phyloP scores from a whole-genome alignment of 2,888 invertebrate genomes.

The Eugnorisma glareosa region DNA sequence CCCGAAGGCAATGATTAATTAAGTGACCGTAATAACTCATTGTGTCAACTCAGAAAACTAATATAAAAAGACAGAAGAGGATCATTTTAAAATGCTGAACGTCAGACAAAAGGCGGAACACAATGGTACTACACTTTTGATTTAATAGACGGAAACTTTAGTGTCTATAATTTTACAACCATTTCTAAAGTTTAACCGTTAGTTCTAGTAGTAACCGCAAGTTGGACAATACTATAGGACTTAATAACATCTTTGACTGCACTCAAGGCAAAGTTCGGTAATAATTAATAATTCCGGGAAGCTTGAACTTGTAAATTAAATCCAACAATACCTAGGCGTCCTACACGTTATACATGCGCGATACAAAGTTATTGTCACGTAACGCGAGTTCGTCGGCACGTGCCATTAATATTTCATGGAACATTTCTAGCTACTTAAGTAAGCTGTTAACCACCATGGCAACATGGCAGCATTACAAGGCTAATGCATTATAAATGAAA shows the following conservation, averaged over 20 bases:
- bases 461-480: conserved; percentile 29
- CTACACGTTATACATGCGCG: conserved; percentile 49
- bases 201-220: conserved; percentile 67
- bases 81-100: conserved; percentile 54
- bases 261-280: conserved; percentile 68
- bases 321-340: conserved; percentile 48
- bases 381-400: conserved; percentile 55
- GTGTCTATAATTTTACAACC: conserved; percentile 70
- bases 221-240: conserved; percentile 73
- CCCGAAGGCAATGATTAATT: conserved; percentile 75
- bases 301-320: conserved; percentile 65
- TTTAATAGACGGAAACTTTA: conserved; percentile 59
- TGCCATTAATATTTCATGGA: conserved; percentile 60
- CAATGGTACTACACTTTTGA: conserved; percentile 61
- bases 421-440: conserved; percentile 37
- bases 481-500: conserved; percentile 35
- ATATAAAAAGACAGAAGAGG: conserved; percentile 62
- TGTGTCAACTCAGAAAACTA: conserved; percentile 73
- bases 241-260: conserved; percentile 61
- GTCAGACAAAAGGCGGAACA: conserved; percentile 52
- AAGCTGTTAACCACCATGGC: conserved; percentile 32
- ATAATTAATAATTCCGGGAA: conserved; percentile 72
- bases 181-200: conserved; percentile 67
- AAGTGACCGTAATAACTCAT: conserved; percentile 78
- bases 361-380: conserved; percentile 62